Evolutionary conservation across 2,113 vertebrate species (phyloP).

Genomic region (Apistogramma diplotaenia): DNA sequence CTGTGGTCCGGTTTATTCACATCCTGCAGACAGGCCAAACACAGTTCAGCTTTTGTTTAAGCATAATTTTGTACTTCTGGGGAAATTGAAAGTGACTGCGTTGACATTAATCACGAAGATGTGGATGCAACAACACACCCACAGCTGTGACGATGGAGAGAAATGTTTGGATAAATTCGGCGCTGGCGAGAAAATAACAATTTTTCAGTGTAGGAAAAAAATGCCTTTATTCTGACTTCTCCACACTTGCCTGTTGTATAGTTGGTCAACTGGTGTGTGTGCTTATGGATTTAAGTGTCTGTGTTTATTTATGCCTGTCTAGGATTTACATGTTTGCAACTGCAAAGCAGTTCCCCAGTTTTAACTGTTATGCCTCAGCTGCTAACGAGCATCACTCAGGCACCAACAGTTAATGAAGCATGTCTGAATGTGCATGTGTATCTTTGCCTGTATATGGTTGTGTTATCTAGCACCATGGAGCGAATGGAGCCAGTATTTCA

Average conservation of each 20-base stretch:
- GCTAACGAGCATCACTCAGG: constrained; percentile 49
- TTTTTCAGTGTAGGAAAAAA: neutral
- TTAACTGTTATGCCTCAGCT: constrained; percentile 49
- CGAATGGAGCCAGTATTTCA: constrained; percentile 2
- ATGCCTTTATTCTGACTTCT: neutral
- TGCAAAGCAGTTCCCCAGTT: constrained; percentile 41
- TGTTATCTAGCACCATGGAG: neutral
- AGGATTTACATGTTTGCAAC: neutral
- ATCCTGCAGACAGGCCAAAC: no score
- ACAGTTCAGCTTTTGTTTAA: neutral
- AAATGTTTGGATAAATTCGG: neutral
- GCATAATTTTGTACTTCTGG: neutral
- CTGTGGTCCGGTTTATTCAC: neutral
- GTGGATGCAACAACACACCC: neutral
- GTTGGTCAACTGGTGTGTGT: neutral
- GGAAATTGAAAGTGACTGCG: neutral
- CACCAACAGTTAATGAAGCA: constrained; percentile 23
- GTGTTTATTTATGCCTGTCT: constrained; percentile 7
- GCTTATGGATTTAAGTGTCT: neutral
- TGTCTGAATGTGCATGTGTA: constrained; percentile 1
- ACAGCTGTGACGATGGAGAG: neutral
- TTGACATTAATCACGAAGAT: neutral
- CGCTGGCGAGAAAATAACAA: neutral
- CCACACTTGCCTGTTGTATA: neutral
- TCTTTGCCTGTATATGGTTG: neutral